phyloP scores from a whole-genome alignment of 1,140 invertebrate species.

The Drosophila repleta region DNA sequence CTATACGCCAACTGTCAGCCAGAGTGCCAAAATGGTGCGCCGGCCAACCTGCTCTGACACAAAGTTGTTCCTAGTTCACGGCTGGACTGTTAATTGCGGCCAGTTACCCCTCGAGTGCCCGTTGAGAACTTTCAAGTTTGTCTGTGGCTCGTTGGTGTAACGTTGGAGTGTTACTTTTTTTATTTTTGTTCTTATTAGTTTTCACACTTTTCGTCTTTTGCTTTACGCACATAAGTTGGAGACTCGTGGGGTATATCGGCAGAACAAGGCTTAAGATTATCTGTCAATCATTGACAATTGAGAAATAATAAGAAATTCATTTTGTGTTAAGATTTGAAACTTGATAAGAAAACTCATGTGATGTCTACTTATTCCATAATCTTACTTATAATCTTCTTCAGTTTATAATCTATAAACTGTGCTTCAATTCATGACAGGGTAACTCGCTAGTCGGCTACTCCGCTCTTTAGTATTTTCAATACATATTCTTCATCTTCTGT shows the following conservation, averaged over 20 bases:
- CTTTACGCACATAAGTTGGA: not conserved
- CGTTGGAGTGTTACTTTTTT: constrained; percentile 49
- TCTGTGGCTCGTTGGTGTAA: constrained; percentile 47
- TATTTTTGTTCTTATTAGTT: constrained; percentile 61
- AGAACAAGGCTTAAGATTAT: too few relatives aligned
- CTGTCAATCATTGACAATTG: too few relatives aligned
- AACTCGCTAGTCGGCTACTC: not conserved
- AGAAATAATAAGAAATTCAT: too few relatives aligned
- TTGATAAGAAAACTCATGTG: too few relatives aligned
- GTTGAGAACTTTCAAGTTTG: constrained; percentile 60
- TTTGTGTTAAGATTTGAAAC: too few relatives aligned
- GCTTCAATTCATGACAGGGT: not conserved
- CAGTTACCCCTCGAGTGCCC: constrained; percentile 7
- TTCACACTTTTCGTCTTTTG: constrained; percentile 68
- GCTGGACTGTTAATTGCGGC: constrained; percentile 64
- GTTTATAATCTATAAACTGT: too few relatives aligned
- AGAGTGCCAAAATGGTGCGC: constrained; percentile 34
- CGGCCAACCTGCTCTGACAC: constrained; percentile 24
- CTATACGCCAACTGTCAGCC: constrained; percentile 61
- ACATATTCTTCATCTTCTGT: constrained; percentile 14
- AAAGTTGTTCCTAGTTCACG: constrained; percentile 40
- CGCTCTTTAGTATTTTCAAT: not conserved
- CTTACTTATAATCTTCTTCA: too few relatives aligned
- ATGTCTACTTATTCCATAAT: not conserved
- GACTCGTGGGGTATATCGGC: not conserved